Base-by-base conservation (phyloP, 2,797 vertebrate genomes). In the Emys orbicularis region DNA sequence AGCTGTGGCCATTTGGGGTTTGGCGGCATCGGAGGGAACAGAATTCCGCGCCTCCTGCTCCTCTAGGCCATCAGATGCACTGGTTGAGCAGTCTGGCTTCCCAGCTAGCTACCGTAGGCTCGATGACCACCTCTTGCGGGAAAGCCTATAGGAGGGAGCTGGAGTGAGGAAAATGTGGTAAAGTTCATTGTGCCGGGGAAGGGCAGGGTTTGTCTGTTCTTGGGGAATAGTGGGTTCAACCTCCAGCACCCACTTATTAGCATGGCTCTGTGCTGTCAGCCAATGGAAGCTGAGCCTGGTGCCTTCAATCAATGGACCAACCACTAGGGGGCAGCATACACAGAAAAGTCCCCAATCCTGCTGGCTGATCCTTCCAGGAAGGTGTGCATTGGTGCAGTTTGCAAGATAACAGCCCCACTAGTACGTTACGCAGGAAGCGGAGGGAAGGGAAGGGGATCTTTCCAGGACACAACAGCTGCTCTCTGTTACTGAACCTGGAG, bases 401-500 rank as follows among this genome's bases (percentile, higher is more conserved):
- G 8, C 3, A 81, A 92, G 83, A 2, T 2, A 76, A 31, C 72
- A 59, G 2, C 37, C 90, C 34, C 49, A 5, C 37, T 10, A 34
- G 2, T 0, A 0, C 12, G 5, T 53, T 7, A 2, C 15, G 68
- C 27, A 44, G 81, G 83, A 72, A 50, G 50, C 5, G 2, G 50
- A 50, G 50, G 50, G 5, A 5, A 50, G 50, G 50, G 50, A 5
- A 50, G 50, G 50, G 50, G 50, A 89, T 90, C 72, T 27, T 31
- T 53, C 72, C 0, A 6, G 84, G 18, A 89, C 56, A 77, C 84
- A 81, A 65, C 90, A 94, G 85, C 92, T 94, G 93, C 77, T 79
- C 44, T 83, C 84, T 87, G 6, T 5, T 89, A 49, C 37, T 65
- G 90, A 88, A 91, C 80, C 59, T 79, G 77, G 90, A 41, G 18